Percentiles rank a stretch among this genome's conserved stretches.
Evolutionary conservation across 37 sponge, comb jelly and placozoan species (phyloP).

Genomic region (Oscarella lobularis): DNA sequence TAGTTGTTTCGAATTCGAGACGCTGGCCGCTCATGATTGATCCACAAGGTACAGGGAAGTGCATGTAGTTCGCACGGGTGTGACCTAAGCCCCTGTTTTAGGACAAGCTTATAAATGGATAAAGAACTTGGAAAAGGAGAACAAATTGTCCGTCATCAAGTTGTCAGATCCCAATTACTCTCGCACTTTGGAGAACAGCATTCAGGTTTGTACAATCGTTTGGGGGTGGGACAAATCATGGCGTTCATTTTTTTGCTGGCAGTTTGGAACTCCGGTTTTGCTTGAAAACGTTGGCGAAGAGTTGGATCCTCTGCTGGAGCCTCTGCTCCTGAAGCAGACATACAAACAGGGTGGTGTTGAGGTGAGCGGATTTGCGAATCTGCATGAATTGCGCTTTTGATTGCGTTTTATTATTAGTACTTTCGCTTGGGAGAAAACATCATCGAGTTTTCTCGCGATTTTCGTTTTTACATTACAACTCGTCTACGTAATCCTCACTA

Average conservation of each 20-base stretch:
- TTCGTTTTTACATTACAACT: slow-evolving; percentile 97
- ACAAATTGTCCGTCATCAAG: slow-evolving; percentile 88
- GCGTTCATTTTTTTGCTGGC: background rate
- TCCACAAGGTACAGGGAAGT: slow-evolving; percentile 97
- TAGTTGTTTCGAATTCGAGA: slow-evolving; percentile 77
- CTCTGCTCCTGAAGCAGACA: slow-evolving; percentile 86
- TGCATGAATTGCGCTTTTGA: background rate
- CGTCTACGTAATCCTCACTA: slow-evolving; percentile 96
- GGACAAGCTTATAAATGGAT: slow-evolving; percentile 99
- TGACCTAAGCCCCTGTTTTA: too few relatives aligned
- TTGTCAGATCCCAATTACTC: slow-evolving; percentile 91
- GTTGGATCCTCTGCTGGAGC: slow-evolving; percentile 93
- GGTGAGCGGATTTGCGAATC: background rate
- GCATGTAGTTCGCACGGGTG: too few relatives aligned
- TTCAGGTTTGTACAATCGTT: slow-evolving; percentile 32
- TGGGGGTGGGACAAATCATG: too few relatives aligned
- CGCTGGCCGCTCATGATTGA: slow-evolving; percentile 98
- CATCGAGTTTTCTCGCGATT: slow-evolving; percentile 92
- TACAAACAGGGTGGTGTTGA: slow-evolving; percentile 31
- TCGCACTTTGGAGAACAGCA: slow-evolving; percentile 94
- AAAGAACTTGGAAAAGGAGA: slow-evolving; percentile 93
- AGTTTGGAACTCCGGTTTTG: slow-evolving; percentile 86
- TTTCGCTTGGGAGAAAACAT: slow-evolving; percentile 89
- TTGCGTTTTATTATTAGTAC: slow-evolving; percentile 22
- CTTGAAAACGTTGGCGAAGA: slow-evolving; percentile 94